These are phyloP conservation scores for mouse (Mus musculus) DNA, from an alignment of 2,113 vertebrate species.

Conservation along the genomic window GRCm39 chr11:81284001-81284500, in stretches of 20 bases:
- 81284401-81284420: neutral
- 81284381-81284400: neutral
- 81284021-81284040: neutral
- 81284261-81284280: neutral
- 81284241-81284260: too few relatives aligned
- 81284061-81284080: constrained; percentile 44
- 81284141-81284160: neutral
- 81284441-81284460: neutral
- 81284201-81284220: neutral
- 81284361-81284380: neutral
- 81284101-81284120: neutral
- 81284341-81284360: constrained; percentile 10
- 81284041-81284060: neutral
- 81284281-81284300: neutral
- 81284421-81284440: neutral
- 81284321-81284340: neutral
- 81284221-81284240: neutral
- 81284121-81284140: neutral
- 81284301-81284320: neutral
- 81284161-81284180: neutral
- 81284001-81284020: neutral
- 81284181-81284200: neutral
- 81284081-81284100: constrained; percentile 50
- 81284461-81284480: neutral
- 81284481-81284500: neutral